Evolutionary conservation across 2,888 invertebrate genomes (phyloP), one percentile per base, ranked within the genome.

Genomic region (Lepetodrilus schrolli): DNA sequence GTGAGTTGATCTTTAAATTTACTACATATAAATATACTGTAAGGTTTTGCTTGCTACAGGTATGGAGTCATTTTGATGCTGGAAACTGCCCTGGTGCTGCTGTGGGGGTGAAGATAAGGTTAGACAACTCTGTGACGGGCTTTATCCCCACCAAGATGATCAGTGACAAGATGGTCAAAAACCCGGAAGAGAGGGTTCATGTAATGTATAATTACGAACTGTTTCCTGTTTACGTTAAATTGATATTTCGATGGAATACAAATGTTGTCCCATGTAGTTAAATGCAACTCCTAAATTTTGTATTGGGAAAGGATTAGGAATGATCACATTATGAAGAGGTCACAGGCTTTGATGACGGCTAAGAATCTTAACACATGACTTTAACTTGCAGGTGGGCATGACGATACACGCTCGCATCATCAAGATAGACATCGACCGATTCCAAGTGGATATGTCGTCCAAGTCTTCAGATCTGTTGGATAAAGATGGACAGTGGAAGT

Each of bases 1-100:
- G n/a, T n/a, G n/a, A n/a, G n/a, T n/a, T n/a, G n/a, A n/a, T n/a
- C n/a, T n/a, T n/a, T n/a, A n/a, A n/a, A n/a, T n/a, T n/a, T n/a
- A n/a, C n/a, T n/a, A n/a, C n/a, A n/a, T n/a, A n/a, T n/a, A n/a
- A n/a, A n/a, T n/a, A n/a, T n/a, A n/a, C n/a, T n/a, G n/a, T n/a
- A n/a, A n/a, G n/a, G n/a, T n/a, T 4, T 48, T 8, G 17, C 3
- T 43, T 20, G 21, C 66, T 77, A 0, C 76, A 92, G 92, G 98
- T 98, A 66, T 99, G 98, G 98, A 97, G 96, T 91, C 98, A 99
- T 91, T 98, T 98, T 92, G 98, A 99, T 91, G 96, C 96, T 0
- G 96, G 96, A 34, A 90, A 88, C 38, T 99, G 99, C 91, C 98
- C 96, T 0, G 99, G 99, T 0, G 96, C 96, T 89, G 96, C 99